Percentiles rank a stretch among this genome's conserved stretches.
Conservation (phyloP, 2,888 invertebrate genomes). For the Eupsilia transversa region DNA sequence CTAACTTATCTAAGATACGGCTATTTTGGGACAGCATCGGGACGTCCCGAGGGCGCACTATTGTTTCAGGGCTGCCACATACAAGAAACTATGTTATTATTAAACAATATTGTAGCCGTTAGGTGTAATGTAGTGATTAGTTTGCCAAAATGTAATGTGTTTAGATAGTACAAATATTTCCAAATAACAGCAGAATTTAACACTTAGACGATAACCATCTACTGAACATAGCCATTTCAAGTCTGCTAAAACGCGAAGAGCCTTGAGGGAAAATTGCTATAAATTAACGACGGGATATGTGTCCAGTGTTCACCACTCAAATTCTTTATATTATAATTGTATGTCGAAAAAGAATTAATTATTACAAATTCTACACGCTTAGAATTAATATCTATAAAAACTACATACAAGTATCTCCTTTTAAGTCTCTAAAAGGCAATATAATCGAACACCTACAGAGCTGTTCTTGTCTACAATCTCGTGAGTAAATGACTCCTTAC, state of each 20-base stretch:
- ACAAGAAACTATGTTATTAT: slow-evolving; percentile 32
- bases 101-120: slow-evolving; percentile 11
- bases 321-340: background rate
- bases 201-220: background rate
- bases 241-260: background rate
- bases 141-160: background rate
- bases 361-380: background rate
- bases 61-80: slow-evolving; percentile 39
- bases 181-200: background rate
- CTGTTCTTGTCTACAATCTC: slow-evolving; percentile 18
- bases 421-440: slow-evolving; percentile 6
- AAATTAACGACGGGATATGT: background rate
- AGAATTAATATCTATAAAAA: background rate
- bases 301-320: background rate
- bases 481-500: slow-evolving; percentile 31
- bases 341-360: background rate
- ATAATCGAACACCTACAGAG: slow-evolving; percentile 10
- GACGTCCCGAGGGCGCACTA: slow-evolving; percentile 41
- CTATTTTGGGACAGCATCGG: slow-evolving; percentile 46
- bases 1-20: slow-evolving; percentile 55
- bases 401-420: background rate
- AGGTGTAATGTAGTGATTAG: background rate
- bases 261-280: no score
- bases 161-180: no score
- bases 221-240: background rate